phyloP scores from a whole-genome alignment of 1,140 invertebrate species.

The Drosophila melanica region DNA sequence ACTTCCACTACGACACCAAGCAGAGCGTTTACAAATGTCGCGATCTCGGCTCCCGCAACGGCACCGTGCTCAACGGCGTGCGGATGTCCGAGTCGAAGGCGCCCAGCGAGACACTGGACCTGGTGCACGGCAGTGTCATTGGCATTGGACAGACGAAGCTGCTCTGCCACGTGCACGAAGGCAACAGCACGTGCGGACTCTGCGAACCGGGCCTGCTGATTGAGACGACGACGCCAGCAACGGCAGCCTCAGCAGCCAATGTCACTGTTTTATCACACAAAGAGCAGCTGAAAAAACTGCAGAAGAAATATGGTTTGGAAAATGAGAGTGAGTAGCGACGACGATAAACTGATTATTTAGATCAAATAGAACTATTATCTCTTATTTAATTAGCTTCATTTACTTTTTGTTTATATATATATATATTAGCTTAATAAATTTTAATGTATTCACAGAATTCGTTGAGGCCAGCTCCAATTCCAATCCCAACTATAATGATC shows the following conservation, averaged over 20 bases:
- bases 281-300: conserved; percentile 90
- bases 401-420: no score
- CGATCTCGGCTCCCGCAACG: conserved; percentile 95
- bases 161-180: conserved; percentile 93
- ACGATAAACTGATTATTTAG: no score
- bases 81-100: conserved; percentile 90
- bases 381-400: no score
- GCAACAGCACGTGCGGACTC: conserved; percentile 92
- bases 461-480: conserved; percentile 65
- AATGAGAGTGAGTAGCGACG: conserved; percentile 84
- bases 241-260: conserved; percentile 17
- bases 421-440: no score
- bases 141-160: conserved; percentile 89
- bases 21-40: conserved; percentile 88
- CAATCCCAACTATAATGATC: conserved; percentile 88
- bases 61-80: conserved; percentile 92
- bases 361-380: no score
- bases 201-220: conserved; percentile 94
- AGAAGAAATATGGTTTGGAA: conserved; percentile 92
- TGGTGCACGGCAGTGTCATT: conserved; percentile 91
- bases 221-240: conserved; percentile 47
- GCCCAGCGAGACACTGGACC: conserved; percentile 86
- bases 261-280: conserved; percentile 85
- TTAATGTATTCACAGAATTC: conserved; percentile 57
- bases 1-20: conserved; percentile 88